Evolutionary conservation across 2,113 vertebrate species (phyloP), one percentile per base, ranked within the genome.

Genomic region (Oncorhynchus kisutch): DNA sequence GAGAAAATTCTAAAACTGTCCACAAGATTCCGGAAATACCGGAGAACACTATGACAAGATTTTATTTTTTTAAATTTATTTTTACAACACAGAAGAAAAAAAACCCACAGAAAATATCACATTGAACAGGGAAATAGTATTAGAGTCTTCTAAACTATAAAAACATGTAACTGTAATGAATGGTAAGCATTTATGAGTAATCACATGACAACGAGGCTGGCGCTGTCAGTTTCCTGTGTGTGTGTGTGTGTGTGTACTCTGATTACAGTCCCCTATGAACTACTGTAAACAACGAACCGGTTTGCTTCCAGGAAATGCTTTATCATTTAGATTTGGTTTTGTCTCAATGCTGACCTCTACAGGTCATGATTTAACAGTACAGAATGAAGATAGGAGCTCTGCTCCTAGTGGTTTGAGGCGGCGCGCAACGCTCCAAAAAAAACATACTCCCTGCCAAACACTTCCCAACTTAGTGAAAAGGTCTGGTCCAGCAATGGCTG

Each of bases 11-110:
- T 73, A 67, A 6, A 77, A 14, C 39, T 18, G 51, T 74, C 67
- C 18, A 65, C 68, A 71, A 73, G 71, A 75, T 84, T 83, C 68
- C 69, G 39, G 51, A 85, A 71, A 75, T 71, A 57, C 13, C n/a
- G 25, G 11, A 75, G 75, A 64, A 54, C 16, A 54, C 16, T 1
- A 7, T 20, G 24, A 59, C 49, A 9, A 7, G 12, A 18, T n/a
- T 59, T 6, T 31, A 18, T 29, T 3, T 25, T n/a, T n/a, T n/a
- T n/a, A n/a, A n/a, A n/a, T n/a, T 16, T 31, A 27, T 3, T 27
- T 29, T 66, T 34, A 34, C 6, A 67, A 14, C 27, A 68, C 29
- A 39, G 66, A 8, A 20, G 39, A 7, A 31, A 34, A 34, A 2
- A 25, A 25, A 25, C 24, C 24, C 25, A 27, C 4, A 67, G 2